Percentiles rank a stretch among this genome's conserved stretches.
These are phyloP conservation scores for Lasioglossum oenotherae DNA, from an alignment of 2,888 invertebrate genomes.

Conservation along the genomic window DNA sequence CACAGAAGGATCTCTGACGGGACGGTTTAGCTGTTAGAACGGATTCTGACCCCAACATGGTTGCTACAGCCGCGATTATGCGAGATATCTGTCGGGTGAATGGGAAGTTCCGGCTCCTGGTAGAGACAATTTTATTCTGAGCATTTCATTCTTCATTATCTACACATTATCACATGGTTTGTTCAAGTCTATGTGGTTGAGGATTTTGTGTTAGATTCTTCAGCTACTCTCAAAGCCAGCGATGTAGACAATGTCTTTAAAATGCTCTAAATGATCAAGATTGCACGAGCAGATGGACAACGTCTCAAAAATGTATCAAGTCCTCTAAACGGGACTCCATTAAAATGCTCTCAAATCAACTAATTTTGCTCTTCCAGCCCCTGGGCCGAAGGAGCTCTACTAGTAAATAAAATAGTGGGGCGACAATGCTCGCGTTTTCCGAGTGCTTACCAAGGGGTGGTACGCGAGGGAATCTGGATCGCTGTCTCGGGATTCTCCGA, in stretches of 20 bases:
- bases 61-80: neutral
- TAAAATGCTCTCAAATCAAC: neutral
- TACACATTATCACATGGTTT: too few relatives aligned
- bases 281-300: too few relatives aligned
- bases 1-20: neutral
- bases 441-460: neutral
- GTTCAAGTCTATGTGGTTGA: too few relatives aligned
- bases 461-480: conserved; percentile 33
- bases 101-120: neutral
- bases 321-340: neutral
- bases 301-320: neutral
- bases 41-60: neutral
- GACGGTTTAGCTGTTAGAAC: neutral
- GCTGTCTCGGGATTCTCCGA: conserved; percentile 25
- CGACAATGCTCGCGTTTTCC: neutral
- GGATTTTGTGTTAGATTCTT: too few relatives aligned
- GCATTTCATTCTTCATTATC: neutral
- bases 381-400: neutral
- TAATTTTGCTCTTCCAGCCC: neutral
- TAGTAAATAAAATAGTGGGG: neutral
- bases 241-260: too few relatives aligned
- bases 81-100: neutral
- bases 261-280: too few relatives aligned
- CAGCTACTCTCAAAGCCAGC: too few relatives aligned
- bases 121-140: neutral